phyloP scores from a whole-genome alignment of 2,888 invertebrate species.

The Aphrophora alni region DNA sequence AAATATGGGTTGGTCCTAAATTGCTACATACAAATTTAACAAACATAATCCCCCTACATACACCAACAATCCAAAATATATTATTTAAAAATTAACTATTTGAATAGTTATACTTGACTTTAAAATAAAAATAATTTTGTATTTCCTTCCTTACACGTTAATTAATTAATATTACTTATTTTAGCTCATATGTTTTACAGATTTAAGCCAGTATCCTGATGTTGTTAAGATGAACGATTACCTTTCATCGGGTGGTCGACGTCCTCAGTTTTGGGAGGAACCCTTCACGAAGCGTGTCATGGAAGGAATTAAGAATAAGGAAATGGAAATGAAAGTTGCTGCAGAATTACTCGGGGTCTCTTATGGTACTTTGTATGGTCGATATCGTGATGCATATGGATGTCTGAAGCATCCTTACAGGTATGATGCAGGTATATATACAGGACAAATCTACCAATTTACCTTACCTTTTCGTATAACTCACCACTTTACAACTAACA shows the following conservation, averaged over 20 bases:
- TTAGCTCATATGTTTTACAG: constrained; percentile 33
- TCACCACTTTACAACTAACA: too few relatives aligned
- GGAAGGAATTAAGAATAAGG: constrained; percentile 89
- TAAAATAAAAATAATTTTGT: too few relatives aligned
- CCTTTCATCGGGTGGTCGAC: constrained; percentile 75
- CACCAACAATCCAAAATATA: too few relatives aligned
- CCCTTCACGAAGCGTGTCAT: constrained; percentile 86
- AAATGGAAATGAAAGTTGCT: constrained; percentile 92
- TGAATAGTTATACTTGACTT: too few relatives aligned
- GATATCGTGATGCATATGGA: constrained; percentile 88
- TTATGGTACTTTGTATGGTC: constrained; percentile 88
- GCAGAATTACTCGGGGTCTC: constrained; percentile 89
- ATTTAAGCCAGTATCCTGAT: constrained; percentile 58
- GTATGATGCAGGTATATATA: constrained; percentile 55
- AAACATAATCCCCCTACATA: too few relatives aligned
- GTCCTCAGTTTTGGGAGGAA: constrained; percentile 94
- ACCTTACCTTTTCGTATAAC: background rate
- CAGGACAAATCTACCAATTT: background rate
- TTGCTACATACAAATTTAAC: too few relatives aligned
- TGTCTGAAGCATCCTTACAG: constrained; percentile 88
- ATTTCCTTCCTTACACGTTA: too few relatives aligned
- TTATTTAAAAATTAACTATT: too few relatives aligned
- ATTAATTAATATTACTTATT: too few relatives aligned
- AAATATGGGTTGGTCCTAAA: too few relatives aligned
- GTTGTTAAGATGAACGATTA: constrained; percentile 89